Evolutionary conservation across 2,797 vertebrate genomes (phyloP), one percentile per base, ranked within the genome.

Genomic region (Kryptolebias ocellatus): DNA sequence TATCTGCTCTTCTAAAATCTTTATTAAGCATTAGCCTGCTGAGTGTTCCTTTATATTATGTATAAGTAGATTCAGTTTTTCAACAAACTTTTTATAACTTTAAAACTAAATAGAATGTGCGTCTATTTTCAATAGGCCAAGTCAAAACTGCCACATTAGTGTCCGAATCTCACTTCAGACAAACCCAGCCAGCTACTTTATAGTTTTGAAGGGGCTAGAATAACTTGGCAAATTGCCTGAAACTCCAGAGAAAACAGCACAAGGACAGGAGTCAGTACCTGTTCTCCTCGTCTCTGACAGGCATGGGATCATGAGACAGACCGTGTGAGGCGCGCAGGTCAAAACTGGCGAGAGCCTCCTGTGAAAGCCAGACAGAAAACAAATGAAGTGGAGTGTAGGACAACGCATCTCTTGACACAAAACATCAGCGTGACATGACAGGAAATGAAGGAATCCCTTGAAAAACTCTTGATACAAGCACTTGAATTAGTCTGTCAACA

Each of bases 231-330:
- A 10, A 53, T 4, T 49, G 2, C 42, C 29, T 47, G 24, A 18
- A 27, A 67, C 17, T 52, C 6, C 9, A 2, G 7, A 16, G 28
- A 52, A 54, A 72, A 63, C 0, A 72, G 59, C 17, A 20, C 2
- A 44, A 28, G n/a, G 5, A 50, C 6, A 39, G 18, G 2, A 56
- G 63, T 39, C 57, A 29, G 72, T 83, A 90, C 86, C 90, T 83
- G 15, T 89, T 91, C 67, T 87, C 83, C 61, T 87, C 70, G 53
- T 89, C 68, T 64, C 72, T 82, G 63, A 75, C 51, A 63, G 88
- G 88, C 90, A 87, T 88, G 74, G 88, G 80, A 83, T 93, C 89
- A 59, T 86, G 84, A 58, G 89, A 90, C 67, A 87, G 65, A 31
- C 90, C 79, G 17, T 91, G 86, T 28, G 82, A 83, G 39, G 80